Evolutionary conservation across 1,140 invertebrate species (phyloP).

Genomic region (Coelopa frigida): DNA sequence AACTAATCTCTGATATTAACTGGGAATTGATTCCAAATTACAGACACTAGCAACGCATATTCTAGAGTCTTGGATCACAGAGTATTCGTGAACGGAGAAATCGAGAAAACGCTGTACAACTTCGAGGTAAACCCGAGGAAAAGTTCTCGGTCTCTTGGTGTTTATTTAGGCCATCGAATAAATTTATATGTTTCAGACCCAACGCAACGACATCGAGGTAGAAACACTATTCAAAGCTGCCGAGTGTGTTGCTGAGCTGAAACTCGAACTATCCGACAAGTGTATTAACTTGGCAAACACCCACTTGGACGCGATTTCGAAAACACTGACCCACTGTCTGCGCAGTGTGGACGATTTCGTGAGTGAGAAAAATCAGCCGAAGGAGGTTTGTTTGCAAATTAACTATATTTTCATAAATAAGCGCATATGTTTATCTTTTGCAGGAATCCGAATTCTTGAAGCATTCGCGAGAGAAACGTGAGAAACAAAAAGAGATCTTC

Average conservation of each 20-base stretch:
- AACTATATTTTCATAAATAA: not conserved
- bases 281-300: constrained; percentile 34
- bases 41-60: constrained; percentile 76
- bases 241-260: constrained; percentile 69
- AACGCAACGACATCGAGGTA: constrained; percentile 68
- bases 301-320: constrained; percentile 20
- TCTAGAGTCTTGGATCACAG: constrained; percentile 75
- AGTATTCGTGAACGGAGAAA: constrained; percentile 75
- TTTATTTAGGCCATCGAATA: too few relatives aligned
- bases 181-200: too few relatives aligned
- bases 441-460: constrained; percentile 50
- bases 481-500: constrained; percentile 63
- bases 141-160: too few relatives aligned
- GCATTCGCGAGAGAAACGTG: constrained; percentile 52
- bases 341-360: constrained; percentile 22
- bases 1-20: too few relatives aligned
- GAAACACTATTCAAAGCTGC: constrained; percentile 68
- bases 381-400: constrained; percentile 22
- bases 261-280: constrained; percentile 45
- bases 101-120: constrained; percentile 71
- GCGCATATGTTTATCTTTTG: not conserved
- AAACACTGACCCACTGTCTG: constrained; percentile 24
- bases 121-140: too few relatives aligned
- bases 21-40: too few relatives aligned
- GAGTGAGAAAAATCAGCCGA: constrained; percentile 21